Conservation (phyloP, 1,140 invertebrate genomes). For the Polypedilum vanderplanki region DNA sequence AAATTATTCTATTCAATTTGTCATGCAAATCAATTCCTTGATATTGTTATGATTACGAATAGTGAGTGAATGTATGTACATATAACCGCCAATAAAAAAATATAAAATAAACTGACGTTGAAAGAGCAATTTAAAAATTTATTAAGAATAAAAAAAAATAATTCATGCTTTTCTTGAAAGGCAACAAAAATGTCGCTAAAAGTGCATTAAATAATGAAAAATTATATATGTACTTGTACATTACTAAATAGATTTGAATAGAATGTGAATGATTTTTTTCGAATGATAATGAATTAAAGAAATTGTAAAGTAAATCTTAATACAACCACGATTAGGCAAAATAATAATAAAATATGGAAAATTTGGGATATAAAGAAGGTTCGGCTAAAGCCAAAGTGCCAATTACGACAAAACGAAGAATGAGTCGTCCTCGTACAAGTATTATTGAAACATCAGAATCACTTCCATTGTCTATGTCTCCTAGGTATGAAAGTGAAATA, state of each 20-base stretch:
- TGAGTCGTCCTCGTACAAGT: constrained; percentile 41
- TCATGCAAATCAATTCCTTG: constrained; percentile 27
- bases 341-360: constrained; percentile 37
- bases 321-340: no score
- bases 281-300: no score
- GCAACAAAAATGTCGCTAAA: constrained; percentile 13
- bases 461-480: constrained; percentile 41
- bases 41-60: neutral
- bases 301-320: no score
- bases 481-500: constrained; percentile 38
- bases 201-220: neutral
- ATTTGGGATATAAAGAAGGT: constrained; percentile 44
- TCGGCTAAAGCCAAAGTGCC: constrained; percentile 38
- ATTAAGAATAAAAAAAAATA: constrained; percentile 27
- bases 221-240: neutral
- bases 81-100: neutral
- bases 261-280: no score
- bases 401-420: constrained; percentile 34
- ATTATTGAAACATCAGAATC: constrained; percentile 43
- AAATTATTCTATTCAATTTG: neutral
- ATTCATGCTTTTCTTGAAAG: constrained; percentile 3
- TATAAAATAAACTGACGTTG: constrained; percentile 1
- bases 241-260: no score
- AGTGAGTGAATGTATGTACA: neutral
- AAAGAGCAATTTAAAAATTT: constrained; percentile 28